Conservation (phyloP, 2,113 vertebrate genomes). For the Psammodynastes pulverulentus region DNA sequence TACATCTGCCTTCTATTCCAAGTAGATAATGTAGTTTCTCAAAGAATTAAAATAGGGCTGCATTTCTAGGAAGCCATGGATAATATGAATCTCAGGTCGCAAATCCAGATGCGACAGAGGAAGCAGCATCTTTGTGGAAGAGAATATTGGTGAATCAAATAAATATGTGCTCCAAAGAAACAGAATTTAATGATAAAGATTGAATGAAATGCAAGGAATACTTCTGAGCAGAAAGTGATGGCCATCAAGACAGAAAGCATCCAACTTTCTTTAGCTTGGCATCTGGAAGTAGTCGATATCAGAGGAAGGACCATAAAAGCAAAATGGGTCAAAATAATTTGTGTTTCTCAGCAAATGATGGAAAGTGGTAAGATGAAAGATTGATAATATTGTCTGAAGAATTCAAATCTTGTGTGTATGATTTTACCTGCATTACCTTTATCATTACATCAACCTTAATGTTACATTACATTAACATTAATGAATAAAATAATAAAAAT, state of each 20-base stretch:
- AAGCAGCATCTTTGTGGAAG: not conserved
- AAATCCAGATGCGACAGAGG: not conserved
- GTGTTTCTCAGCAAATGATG: not conserved
- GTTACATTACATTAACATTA: no score
- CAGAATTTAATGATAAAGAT: not conserved
- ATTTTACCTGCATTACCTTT: not conserved
- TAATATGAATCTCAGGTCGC: not conserved
- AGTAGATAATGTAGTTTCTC: conserved; percentile 6
- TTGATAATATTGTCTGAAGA: not conserved
- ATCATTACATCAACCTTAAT: not conserved
- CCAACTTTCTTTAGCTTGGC: not conserved
- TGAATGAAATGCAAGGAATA: not conserved
- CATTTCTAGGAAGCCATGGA: not conserved
- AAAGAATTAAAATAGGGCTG: conserved; percentile 16
- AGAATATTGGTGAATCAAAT: not conserved
- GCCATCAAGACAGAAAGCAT: not conserved
- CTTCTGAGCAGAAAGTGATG: not conserved
- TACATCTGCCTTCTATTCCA: conserved; percentile 21
- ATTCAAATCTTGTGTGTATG: not conserved
- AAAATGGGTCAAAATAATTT: not conserved
- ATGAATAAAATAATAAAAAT: not conserved
- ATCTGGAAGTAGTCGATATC: not conserved
- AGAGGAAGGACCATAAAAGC: no score
- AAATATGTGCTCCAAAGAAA: not conserved
- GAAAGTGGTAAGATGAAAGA: not conserved